phyloP scores from a whole-genome alignment of 2,797 vertebrate genomes.

The Cichlasoma orientale region DNA sequence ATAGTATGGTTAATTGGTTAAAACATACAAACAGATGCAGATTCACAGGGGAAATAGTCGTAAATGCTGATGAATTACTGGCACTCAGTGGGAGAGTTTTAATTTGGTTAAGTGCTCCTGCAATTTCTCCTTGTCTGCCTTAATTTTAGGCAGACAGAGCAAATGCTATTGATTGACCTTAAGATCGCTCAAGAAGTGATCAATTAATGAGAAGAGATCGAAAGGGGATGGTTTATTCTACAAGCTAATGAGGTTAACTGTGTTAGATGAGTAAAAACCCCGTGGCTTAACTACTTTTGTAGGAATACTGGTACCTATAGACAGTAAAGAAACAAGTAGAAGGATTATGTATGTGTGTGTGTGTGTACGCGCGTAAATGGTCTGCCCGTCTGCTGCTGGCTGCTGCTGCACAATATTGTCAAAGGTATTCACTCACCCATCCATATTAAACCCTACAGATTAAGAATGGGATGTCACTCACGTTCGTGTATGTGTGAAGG shows the following conservation, averaged over 20 bases:
- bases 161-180: slow-evolving; percentile 57
- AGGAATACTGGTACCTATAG: background rate
- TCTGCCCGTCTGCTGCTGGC: background rate
- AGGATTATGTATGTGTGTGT: background rate
- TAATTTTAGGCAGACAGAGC: slow-evolving; percentile 31
- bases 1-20: background rate
- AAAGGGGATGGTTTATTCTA: slow-evolving; percentile 4
- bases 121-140: slow-evolving; percentile 24
- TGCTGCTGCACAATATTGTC: too few species aligned
- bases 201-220: background rate
- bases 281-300: background rate
- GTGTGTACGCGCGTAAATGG: too few species aligned
- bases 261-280: background rate
- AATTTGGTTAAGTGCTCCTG: slow-evolving; percentile 66
- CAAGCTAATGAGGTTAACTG: background rate
- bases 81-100: slow-evolving; percentile 41
- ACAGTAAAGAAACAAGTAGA: background rate
- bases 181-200: slow-evolving; percentile 19
- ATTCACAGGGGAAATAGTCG: slow-evolving; percentile 11
- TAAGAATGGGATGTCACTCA: too few species aligned
- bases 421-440: too few species aligned
- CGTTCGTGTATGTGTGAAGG: too few species aligned
- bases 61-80: slow-evolving; percentile 52
- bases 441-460: too few species aligned
- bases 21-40: background rate